These are phyloP conservation scores for Eupithecia tripunctaria DNA, from an alignment of 2,888 invertebrate genomes.

Conservation along the genomic window DNA sequence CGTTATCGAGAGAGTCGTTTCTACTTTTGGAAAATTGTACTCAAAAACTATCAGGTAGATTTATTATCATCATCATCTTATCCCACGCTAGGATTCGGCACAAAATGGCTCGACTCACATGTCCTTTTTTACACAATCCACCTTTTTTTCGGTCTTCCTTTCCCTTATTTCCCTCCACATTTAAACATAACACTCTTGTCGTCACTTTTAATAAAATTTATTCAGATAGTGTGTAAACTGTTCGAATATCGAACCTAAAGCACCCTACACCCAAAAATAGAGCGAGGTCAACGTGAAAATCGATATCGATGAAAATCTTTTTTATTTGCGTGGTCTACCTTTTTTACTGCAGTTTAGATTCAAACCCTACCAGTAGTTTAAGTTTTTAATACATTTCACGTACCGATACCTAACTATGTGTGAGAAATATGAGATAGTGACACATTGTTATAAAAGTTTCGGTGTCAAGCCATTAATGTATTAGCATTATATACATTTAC, in stretches of 20 bases:
- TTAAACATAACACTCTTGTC: too few relatives aligned
- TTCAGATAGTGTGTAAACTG: neutral
- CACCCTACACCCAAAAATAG: constrained; percentile 9
- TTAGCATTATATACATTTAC: constrained; percentile 14
- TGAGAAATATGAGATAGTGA: neutral
- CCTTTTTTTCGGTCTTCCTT: too few relatives aligned
- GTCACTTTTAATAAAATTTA: too few relatives aligned
- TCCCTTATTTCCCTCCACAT: too few relatives aligned
- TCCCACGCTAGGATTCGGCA: too few relatives aligned
- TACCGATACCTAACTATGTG: neutral
- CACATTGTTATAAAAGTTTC: neutral
- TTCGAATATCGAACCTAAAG: constrained; percentile 15
- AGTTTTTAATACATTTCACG: neutral
- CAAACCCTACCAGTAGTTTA: neutral
- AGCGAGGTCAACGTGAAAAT: constrained; percentile 15
- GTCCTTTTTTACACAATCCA: too few relatives aligned
- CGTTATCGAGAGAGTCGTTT: neutral
- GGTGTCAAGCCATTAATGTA: constrained; percentile 6
- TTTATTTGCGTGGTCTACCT: neutral
- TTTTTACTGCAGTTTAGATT: neutral
- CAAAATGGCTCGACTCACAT: too few relatives aligned
- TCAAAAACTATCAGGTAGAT: neutral
- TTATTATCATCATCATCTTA: too few relatives aligned
- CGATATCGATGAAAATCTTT: constrained; percentile 15
- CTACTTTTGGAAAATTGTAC: neutral